Conservation (phyloP, 2,113 vertebrate genomes). For the Muntiacus reevesi region DNA sequence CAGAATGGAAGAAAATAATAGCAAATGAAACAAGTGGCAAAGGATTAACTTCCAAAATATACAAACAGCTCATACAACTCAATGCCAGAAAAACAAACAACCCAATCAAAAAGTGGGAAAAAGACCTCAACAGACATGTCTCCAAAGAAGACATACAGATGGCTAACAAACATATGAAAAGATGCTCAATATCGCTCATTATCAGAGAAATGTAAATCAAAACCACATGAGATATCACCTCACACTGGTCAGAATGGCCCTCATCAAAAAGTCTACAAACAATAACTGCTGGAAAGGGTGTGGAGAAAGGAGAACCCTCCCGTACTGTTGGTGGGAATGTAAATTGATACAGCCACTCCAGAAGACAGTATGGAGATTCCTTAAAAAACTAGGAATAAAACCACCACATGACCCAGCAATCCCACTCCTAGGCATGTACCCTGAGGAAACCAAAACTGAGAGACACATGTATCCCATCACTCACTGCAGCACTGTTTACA, state of each 20-base stretch:
- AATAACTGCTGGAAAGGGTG: neutral
- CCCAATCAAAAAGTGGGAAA: neutral
- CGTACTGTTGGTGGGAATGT: neutral
- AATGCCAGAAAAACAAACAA: neutral
- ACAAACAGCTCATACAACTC: neutral
- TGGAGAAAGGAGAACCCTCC: neutral
- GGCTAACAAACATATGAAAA: neutral
- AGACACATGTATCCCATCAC: neutral
- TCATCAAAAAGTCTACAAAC: neutral
- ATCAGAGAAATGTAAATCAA: neutral
- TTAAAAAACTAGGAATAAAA: neutral
- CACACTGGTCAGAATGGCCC: neutral
- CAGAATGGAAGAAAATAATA: neutral
- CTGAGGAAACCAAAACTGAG: neutral
- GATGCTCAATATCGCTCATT: neutral
- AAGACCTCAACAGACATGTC: neutral
- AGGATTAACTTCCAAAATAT: neutral
- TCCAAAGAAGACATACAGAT: neutral
- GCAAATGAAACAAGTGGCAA: neutral
- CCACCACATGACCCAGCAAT: neutral
- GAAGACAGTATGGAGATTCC: neutral
- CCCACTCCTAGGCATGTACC: neutral
- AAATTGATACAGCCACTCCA: neutral
- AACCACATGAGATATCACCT: neutral
- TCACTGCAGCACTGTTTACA: neutral